These are phyloP conservation scores for Hassar affinis DNA, from an alignment of 2,113 vertebrate genomes.

Conservation along the genomic window DNA sequence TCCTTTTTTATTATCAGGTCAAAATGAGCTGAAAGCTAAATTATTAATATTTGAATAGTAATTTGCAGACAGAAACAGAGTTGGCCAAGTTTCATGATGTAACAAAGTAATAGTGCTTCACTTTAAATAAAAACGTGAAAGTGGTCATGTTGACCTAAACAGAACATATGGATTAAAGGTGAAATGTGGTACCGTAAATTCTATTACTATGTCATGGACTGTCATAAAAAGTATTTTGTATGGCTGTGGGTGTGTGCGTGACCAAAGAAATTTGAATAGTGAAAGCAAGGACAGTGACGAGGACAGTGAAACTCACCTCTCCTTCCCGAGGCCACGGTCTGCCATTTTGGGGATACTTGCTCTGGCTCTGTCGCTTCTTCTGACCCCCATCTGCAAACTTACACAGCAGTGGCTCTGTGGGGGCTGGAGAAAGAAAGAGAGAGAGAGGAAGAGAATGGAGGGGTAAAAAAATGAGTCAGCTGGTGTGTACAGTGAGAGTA, in stretches of 20 bases:
- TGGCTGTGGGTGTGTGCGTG: too few relatives aligned
- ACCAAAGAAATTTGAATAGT: too few relatives aligned
- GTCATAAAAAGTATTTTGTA: too few relatives aligned
- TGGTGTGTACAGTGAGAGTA: conserved; percentile 21
- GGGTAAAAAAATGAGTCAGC: conserved; percentile 45
- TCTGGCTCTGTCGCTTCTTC: conserved; percentile 97
- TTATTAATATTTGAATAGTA: background rate
- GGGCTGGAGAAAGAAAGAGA: conserved; percentile 74
- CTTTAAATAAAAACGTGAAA: background rate
- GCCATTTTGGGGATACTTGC: conserved; percentile 96
- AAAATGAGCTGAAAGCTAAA: background rate
- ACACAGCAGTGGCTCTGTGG: conserved; percentile 94
- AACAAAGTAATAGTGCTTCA: background rate
- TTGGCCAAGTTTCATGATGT: background rate
- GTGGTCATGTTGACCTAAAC: background rate
- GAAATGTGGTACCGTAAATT: background rate
- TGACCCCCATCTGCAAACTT: conserved; percentile 98
- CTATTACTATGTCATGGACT: too few relatives aligned
- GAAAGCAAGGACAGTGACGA: background rate
- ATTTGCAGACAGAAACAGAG: background rate
- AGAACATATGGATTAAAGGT: background rate
- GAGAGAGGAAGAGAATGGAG: conserved; percentile 36
- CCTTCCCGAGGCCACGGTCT: conserved; percentile 94
- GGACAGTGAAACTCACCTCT: conserved; percentile 78
- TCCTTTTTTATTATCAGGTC: background rate